Conservation (phyloP, 2,888 invertebrate species). For the Argyra leucocephala region DNA sequence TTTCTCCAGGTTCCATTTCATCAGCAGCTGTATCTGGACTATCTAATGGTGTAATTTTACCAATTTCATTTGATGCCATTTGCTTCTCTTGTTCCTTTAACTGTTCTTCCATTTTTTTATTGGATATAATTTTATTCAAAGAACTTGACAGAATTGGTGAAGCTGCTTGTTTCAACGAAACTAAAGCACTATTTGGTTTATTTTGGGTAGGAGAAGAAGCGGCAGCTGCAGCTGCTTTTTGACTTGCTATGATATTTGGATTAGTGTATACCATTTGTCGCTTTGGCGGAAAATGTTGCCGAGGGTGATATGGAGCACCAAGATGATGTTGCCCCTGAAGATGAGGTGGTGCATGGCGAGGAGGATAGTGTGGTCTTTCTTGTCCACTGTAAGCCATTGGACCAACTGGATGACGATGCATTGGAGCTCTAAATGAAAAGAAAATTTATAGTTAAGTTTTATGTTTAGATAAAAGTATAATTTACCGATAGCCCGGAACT, state of each 20-base stretch:
- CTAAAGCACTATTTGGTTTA: neutral
- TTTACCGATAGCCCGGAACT: slow-evolving; percentile 17
- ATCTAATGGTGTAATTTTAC: neutral
- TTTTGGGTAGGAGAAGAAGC: slow-evolving; percentile 12
- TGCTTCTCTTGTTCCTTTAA: neutral
- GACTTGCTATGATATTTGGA: slow-evolving; percentile 34
- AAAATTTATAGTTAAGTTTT: neutral
- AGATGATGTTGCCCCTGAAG: slow-evolving; percentile 11
- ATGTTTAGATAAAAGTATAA: neutral
- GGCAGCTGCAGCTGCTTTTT: slow-evolving; percentile 17
- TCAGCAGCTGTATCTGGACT: neutral
- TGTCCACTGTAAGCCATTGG: slow-evolving; percentile 30
- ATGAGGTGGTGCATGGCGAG: slow-evolving; percentile 27
- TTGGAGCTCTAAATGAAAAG: slow-evolving; percentile 14
- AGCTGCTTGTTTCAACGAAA: neutral
- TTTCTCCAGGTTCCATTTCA: neutral
- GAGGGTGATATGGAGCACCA: slow-evolving; percentile 21
- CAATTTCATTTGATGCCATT: neutral
- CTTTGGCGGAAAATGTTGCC: slow-evolving; percentile 37
- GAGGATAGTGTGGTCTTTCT: slow-evolving; percentile 31
- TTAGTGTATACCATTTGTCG: slow-evolving; percentile 38
- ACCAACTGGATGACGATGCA: slow-evolving; percentile 33
- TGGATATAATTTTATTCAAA: neutral
- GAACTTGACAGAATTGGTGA: neutral
- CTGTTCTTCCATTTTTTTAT: neutral